Evolutionary conservation across 2,113 vertebrate genomes (phyloP), one percentile per base, ranked within the genome.

Genomic region (Hyla sarda): DNA sequence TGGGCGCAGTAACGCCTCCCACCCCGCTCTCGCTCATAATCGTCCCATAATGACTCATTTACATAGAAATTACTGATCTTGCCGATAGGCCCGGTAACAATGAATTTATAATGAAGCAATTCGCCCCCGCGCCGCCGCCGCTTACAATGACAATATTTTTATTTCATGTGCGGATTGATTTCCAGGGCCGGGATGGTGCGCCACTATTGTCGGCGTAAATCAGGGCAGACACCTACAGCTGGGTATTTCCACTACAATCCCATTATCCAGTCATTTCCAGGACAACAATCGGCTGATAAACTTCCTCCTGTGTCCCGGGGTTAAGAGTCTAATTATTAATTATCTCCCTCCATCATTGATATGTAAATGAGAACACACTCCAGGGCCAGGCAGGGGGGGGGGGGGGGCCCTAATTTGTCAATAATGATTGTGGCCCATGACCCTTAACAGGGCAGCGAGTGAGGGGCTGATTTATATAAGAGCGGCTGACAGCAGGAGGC

Each of bases 371-470:
- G 48, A 67, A 1, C 12, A 58, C 7, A 65, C 1, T 37, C 69
- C 0, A 32, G 34, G 2, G 0, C 37, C n/a, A 75, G 62, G 88
- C 90, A 95, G 94, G 94, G 41, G 95, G 93, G 62, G 88, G 90
- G 95, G 94, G 94, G 41, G 95, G 93, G 95, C 89, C 92, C 95
- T 94, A 96, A 96, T 96, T 96, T 94, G 95, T 95, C 95, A 97
- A 96, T 97, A 97, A 96, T 96, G 96, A 96, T 95, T 96, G 94
- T 92, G 92, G 95, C 95, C 94, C 92, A 41, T 93, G 90, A 95
- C 93, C 93, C 92, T 95, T 98, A 97, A 98, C 97, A 96, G 96
- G 96, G 96, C 97, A 96, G 96, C 96, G 97, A 97, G 96, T 95
- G 95, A 94, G 90, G 92, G 93, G 92, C 93, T 98, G 97, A 99